Conservation (phyloP, 2,888 invertebrate species). For the Catocala fraxini region DNA sequence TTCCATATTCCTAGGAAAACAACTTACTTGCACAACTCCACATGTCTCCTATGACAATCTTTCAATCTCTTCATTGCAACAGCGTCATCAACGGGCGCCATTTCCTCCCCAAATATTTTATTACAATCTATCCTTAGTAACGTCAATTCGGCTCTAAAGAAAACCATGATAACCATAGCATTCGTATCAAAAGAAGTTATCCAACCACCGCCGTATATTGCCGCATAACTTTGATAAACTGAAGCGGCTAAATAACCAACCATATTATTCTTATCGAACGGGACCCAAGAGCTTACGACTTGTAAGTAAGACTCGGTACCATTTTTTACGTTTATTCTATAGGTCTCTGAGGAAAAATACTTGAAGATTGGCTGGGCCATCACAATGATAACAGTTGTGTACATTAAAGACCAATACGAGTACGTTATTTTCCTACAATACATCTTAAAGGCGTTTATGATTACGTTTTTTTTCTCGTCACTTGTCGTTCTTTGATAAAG, state of each 20-base stretch:
- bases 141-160: conserved; percentile 74
- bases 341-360: conserved; percentile 60
- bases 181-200: conserved; percentile 79
- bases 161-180: conserved; percentile 79
- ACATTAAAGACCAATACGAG: conserved; percentile 75
- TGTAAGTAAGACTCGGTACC: conserved; percentile 69
- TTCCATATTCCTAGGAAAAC: too few relatives aligned
- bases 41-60: conserved; percentile 70
- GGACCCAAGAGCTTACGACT: conserved; percentile 80
- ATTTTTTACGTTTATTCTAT: conserved; percentile 65
- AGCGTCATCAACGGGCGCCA: conserved; percentile 37
- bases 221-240: conserved; percentile 69
- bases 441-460: conserved; percentile 63
- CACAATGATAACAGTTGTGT: conserved; percentile 70
- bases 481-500: conserved; percentile 57
- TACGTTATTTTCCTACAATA: conserved; percentile 77
- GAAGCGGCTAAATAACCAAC: conserved; percentile 69
- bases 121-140: conserved; percentile 67
- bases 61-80: conserved; percentile 57
- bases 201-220: conserved; percentile 78
- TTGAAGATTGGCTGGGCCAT: conserved; percentile 70
- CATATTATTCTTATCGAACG: conserved; percentile 70
- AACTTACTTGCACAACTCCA: conserved; percentile 74
- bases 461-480: conserved; percentile 50
- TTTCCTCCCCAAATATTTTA: conserved; percentile 64